Evolutionary conservation across 2,113 vertebrate genomes (phyloP), one percentile per base, ranked within the genome.

Genomic region (Cygnus buccinator): DNA sequence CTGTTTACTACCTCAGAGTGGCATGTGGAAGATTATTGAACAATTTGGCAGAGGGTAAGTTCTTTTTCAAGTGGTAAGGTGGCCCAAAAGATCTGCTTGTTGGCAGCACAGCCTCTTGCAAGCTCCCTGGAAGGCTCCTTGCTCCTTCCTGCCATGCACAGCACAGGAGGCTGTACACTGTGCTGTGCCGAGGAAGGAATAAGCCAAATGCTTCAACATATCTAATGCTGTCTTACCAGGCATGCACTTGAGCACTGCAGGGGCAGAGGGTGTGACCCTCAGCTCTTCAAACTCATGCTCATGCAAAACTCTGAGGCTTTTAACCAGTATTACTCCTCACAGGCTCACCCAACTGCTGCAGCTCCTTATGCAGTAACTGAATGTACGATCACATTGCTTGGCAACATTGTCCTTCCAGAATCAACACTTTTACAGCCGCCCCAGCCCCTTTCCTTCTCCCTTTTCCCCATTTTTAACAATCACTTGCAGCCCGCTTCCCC

Each of bases 171-270:
- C 5, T 52, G 13, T 10, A 43, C 15, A 2, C 7, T 1, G 2
- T 23, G 23, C 21, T 31, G 25, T 14, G 22, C 1, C 2, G 19
- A 57, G 20, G 15, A 63, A 84, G 46, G 33, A 83, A 6, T 5
- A 39, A 71, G 26, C 13, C 33, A 48, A 52, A 33, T 1, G 3
- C 46, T 71, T 88, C 59, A 23, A 41, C 9, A 13, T 66, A 9
- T 41, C 26, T 43, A n/a, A 0, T 11, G 19, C 28, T 87, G n/a
- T 31, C 17, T 43, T 43, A 29, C 3, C 33, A 11, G 10, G 48
- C 73, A 11, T 2, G 4, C 4, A 23, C 16, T 43, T 58, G 59
- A 68, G 43, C 44, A 46, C 55, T 0, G 0, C 3, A 29, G 0
- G 0, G 33, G 67, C 57, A 25, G 62, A 63, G 41, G 6, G 13